Evolutionary conservation across 2,113 vertebrate species (phyloP).

Genomic region (Phocoena sinus): DNA sequence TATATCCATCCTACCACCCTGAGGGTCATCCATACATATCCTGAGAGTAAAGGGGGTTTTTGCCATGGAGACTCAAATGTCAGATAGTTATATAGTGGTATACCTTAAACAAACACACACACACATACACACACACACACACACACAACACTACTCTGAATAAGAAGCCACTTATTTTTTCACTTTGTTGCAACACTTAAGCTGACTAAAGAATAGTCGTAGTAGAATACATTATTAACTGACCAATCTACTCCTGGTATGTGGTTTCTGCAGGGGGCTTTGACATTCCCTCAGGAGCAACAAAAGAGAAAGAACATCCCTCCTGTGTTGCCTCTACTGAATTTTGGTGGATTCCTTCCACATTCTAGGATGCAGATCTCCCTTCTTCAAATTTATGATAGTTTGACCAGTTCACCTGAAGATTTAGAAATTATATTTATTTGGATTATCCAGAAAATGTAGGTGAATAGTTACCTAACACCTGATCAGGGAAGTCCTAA

Average conservation of each 20-base stretch:
- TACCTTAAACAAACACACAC: neutral
- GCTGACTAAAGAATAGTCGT: neutral
- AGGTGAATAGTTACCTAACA: neutral
- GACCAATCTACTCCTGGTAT: neutral
- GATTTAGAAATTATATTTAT: neutral
- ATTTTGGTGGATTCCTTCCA: neutral
- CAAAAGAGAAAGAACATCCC: neutral
- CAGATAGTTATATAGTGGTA: neutral
- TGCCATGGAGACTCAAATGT: neutral
- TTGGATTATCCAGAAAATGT: neutral
- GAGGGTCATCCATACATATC: neutral
- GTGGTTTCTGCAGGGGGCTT: neutral
- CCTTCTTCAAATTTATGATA: neutral
- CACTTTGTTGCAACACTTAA: neutral
- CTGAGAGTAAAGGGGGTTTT: neutral
- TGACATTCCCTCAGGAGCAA: neutral
- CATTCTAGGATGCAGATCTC: neutral
- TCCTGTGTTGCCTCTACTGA: neutral
- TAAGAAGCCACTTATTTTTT: neutral
- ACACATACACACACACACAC: neutral
- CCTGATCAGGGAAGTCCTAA: neutral
- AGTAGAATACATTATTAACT: neutral
- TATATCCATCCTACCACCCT: no score
- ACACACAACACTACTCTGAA: neutral
- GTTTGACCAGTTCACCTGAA: neutral